These are phyloP conservation scores for Mycteria americana DNA, from an alignment of 2,797 vertebrate species.

Conservation along the genomic window DNA sequence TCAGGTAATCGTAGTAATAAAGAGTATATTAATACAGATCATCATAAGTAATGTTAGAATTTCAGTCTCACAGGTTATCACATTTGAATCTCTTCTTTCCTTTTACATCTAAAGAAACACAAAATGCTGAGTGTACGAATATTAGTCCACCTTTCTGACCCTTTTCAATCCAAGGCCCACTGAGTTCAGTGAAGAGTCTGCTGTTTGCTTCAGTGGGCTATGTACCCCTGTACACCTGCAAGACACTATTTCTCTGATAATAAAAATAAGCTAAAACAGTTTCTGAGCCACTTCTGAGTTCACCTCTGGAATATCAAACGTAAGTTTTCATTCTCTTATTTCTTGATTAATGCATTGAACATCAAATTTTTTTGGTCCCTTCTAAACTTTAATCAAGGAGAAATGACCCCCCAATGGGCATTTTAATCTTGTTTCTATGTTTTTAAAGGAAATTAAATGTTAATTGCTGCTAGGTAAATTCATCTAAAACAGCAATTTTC, in stretches of 20 bases:
- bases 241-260: not conserved
- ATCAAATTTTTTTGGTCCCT: constrained; percentile 12
- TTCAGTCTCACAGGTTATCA: not conserved
- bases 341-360: constrained; percentile 52
- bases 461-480: constrained; percentile 53
- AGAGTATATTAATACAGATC: not conserved
- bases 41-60: not conserved
- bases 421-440: constrained; percentile 58
- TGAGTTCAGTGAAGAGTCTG: not conserved
- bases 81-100: constrained; percentile 2
- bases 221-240: not conserved
- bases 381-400: constrained; percentile 41
- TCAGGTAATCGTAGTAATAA: not conserved
- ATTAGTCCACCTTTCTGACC: not conserved
- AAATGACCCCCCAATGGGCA: constrained; percentile 27
- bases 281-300: constrained; percentile 23
- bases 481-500: constrained; percentile 23
- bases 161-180: not conserved
- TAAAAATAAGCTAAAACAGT: constrained; percentile 23
- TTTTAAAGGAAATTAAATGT: constrained; percentile 61
- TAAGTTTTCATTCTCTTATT: constrained; percentile 2
- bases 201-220: not conserved
- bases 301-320: not conserved
- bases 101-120: not conserved
- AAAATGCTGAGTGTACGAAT: not conserved